Percentiles rank a stretch among this genome's conserved stretches.
Conservation (phyloP, 2,888 invertebrate species). For the Falcaria lacertinaria region DNA sequence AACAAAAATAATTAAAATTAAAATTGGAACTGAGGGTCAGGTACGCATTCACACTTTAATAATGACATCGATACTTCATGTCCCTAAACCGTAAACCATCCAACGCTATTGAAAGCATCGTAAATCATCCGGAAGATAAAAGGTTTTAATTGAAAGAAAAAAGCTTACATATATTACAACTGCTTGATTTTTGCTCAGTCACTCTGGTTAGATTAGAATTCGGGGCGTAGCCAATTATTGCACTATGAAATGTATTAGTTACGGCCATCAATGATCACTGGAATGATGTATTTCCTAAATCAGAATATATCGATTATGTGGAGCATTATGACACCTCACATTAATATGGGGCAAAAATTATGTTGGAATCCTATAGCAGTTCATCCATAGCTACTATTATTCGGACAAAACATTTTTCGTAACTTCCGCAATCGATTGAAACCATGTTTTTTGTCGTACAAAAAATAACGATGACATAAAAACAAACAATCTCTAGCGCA, state of each 20-base stretch:
- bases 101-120: slow-evolving; percentile 42
- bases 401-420: slow-evolving; percentile 44
- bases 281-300: slow-evolving; percentile 32
- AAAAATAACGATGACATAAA: slow-evolving; percentile 64
- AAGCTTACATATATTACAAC: slow-evolving; percentile 55
- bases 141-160: slow-evolving; percentile 67
- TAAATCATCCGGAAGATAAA: slow-evolving; percentile 67
- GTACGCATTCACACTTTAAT: slow-evolving; percentile 26
- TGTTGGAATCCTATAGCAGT: slow-evolving; percentile 22
- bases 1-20: slow-evolving; percentile 59
- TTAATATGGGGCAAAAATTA: slow-evolving; percentile 10
- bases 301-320: slow-evolving; percentile 11
- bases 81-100: slow-evolving; percentile 19
- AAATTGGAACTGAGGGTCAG: slow-evolving; percentile 18
- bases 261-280: slow-evolving; percentile 40
- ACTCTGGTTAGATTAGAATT: slow-evolving; percentile 66
- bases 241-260: slow-evolving; percentile 59
- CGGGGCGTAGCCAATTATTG: slow-evolving; percentile 62
- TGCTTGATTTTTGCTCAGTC: slow-evolving; percentile 59
- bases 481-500: slow-evolving; percentile 72
- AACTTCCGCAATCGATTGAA: slow-evolving; percentile 60
- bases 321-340: not conserved
- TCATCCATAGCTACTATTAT: slow-evolving; percentile 36
- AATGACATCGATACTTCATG: slow-evolving; percentile 33
- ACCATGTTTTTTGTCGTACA: slow-evolving; percentile 50